Evolutionary conservation across 2,797 vertebrate genomes (phyloP).

Genomic region (Hybognathus amarus): DNA sequence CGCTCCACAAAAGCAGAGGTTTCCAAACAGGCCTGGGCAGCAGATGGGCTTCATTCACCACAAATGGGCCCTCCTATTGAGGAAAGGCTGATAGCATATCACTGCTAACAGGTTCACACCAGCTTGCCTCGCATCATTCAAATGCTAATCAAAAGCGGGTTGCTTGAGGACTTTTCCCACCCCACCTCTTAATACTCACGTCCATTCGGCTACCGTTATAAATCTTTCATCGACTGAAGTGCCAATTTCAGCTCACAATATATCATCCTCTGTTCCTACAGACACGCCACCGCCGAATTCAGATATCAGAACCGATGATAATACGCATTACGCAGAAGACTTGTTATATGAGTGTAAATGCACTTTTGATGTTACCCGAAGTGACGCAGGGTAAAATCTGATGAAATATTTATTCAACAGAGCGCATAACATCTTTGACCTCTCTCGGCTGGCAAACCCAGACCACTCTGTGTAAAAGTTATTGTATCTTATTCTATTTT

Average conservation of each 20-base stretch:
- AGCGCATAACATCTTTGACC: constrained; percentile 26
- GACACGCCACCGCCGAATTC: constrained; percentile 41
- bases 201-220: constrained; percentile 38
- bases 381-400: constrained; percentile 14
- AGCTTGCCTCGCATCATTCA: constrained; percentile 59
- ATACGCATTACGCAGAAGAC: constrained; percentile 3
- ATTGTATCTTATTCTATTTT: constrained; percentile 16
- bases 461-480: constrained; percentile 36
- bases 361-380: constrained; percentile 33
- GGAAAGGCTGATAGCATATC: constrained; percentile 58
- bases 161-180: constrained; percentile 47
- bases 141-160: constrained; percentile 57
- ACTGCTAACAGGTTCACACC: constrained; percentile 56
- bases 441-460: constrained; percentile 19
- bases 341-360: constrained; percentile 24
- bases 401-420: constrained; percentile 34
- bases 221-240: constrained; percentile 59
- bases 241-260: constrained; percentile 60
- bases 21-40: constrained; percentile 50
- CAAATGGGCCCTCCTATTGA: constrained; percentile 54
- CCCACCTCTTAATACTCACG: constrained; percentile 49
- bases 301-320: constrained; percentile 45
- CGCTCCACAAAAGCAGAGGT: constrained; percentile 50
- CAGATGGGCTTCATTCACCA: constrained; percentile 59
- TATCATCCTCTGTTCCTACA: constrained; percentile 41